Base-by-base conservation (phyloP, 2,797 vertebrate genomes). In the Gobionotothen gibberifrons region DNA sequence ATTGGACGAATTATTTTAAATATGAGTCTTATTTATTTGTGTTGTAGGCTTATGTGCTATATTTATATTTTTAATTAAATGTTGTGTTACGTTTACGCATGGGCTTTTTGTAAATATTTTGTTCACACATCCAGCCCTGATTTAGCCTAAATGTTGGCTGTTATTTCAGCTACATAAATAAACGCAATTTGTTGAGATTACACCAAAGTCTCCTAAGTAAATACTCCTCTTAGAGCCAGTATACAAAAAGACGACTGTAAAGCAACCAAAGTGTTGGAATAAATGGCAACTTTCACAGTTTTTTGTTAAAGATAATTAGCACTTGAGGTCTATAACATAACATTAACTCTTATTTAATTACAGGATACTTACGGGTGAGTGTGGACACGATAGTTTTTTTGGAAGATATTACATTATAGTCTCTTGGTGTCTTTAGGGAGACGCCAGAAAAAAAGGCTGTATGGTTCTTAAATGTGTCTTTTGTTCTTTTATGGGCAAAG, bases 401-500 rank as follows among this genome's bases (percentile, higher is more conserved):
- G 54, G 66, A n/a, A 82, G 69, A 80, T 72, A 76, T 82, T 58
- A 71, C 69, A 64, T 74, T 72, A 64, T 52, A 44, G 68, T 32
- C 39, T 67, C 22, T 9, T 36, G 48, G n/a, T 62, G 72, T 75
- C 39, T 47, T 71, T 79, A 76, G 44, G 74, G 55, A 44, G 55
- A 36, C 48, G n/a, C 9, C 44, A 40, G 19, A 14, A 47, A 61
- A 67, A 40, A 55, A 52, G 59, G 10, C 19, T 78, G 22, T 74
- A 53, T 68, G 80, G 69, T 73, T 66, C 56, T 86, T 84, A 82
- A 87, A 85, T 17, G 81, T 42, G 63, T 90, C 86, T 90, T 66
- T 93, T 93, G 92, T 93, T 90, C 90, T 55, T 74, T 86, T 87
- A 74, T 78, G 81, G 81, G 71, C 46, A 63, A 81, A 90, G 71